Evolutionary conservation across 2,888 invertebrate species (phyloP), one percentile per base, ranked within the genome.

Genomic region (Zelleria hepariella): DNA sequence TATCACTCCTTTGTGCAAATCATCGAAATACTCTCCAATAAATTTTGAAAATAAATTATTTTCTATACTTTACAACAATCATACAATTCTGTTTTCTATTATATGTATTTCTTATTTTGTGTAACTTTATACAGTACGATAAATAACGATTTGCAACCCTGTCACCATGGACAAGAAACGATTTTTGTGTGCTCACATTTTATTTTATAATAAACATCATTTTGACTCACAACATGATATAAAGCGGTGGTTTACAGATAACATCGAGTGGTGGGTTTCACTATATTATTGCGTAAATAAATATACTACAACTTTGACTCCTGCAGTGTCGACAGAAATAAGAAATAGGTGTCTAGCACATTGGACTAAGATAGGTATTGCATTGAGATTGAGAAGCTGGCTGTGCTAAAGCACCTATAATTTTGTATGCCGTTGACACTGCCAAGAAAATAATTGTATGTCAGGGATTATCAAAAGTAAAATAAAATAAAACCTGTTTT

Each of bases 1-100:
- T 42, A 5, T 2, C 32, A 5, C 32, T 42, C 32, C 32, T 10
- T 42, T 15, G 32, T 32, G 32, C 32, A 42, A 15, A 42, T 15
- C 15, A 15, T 10, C 32, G 32, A n/a, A n/a, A n/a, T 15, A 42
- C 32, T 10, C 32, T 42, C 32, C 32, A 42, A 42, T 20, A 21
- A 62, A 62, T 67, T 66, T 62, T 68, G 71, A 72, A 77, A 82
- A 70, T 69, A 65, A 80, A 79, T 78, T 74, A 72, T 78, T 70
- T 80, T 69, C 21, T 70, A 75, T 69, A 66, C 15, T 42, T 69
- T 67, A 76, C 75, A 81, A 80, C 78, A 81, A 78, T 70, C 73
- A 71, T 69, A 69, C 26, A 21, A 27, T 64, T 68, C 61, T 68
- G 65, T 71, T 23, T 42, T n/a, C 53, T 52, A 20, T 26, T 26